Percentiles rank a stretch among this genome's conserved stretches.
phyloP scores from a whole-genome alignment of 2,113 vertebrate genomes.

The Gasterosteus nipponicus region DNA sequence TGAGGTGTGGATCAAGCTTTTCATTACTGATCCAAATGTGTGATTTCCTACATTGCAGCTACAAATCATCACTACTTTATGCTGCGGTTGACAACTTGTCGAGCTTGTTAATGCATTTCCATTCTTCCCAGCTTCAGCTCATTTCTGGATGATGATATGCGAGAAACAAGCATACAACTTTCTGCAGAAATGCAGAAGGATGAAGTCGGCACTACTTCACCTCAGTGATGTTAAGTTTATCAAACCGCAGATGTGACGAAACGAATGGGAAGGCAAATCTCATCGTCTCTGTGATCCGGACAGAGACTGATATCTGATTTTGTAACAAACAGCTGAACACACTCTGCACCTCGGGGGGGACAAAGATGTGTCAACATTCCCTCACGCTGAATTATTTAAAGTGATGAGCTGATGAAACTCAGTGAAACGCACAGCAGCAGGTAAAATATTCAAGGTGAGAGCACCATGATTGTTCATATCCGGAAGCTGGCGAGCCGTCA shows the following conservation, averaged over 20 bases:
- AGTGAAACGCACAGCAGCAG: slow-evolving; percentile 40
- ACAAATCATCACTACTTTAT: not conserved
- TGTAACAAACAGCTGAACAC: slow-evolving; percentile 4
- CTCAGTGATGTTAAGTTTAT: not conserved
- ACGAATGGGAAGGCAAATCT: not conserved
- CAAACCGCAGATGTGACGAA: not conserved
- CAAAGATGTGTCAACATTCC: slow-evolving; percentile 1
- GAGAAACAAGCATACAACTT: not conserved
- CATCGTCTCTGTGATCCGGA: not conserved
- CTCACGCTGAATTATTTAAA: slow-evolving; percentile 10
- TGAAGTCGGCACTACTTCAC: not conserved
- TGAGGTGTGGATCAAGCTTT: not conserved
- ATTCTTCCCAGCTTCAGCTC: not conserved
- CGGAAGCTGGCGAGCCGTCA: slow-evolving; percentile 41
- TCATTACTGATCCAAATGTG: not conserved
- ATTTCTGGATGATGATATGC: not conserved
- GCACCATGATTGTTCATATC: slow-evolving; percentile 32
- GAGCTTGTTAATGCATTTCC: not conserved
- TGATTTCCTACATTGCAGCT: not conserved
- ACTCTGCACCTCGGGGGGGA: not conserved
- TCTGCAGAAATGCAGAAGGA: not conserved
- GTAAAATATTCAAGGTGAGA: slow-evolving; percentile 28
- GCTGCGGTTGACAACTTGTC: not conserved
- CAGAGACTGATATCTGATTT: slow-evolving; percentile 10
- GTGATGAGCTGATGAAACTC: slow-evolving; percentile 29